A percentile compares a stretch with the other conserved stretches of the same genome.
Evolutionary conservation across 2,888 invertebrate genomes (phyloP).

Genomic region (Crematogaster levior): DNA sequence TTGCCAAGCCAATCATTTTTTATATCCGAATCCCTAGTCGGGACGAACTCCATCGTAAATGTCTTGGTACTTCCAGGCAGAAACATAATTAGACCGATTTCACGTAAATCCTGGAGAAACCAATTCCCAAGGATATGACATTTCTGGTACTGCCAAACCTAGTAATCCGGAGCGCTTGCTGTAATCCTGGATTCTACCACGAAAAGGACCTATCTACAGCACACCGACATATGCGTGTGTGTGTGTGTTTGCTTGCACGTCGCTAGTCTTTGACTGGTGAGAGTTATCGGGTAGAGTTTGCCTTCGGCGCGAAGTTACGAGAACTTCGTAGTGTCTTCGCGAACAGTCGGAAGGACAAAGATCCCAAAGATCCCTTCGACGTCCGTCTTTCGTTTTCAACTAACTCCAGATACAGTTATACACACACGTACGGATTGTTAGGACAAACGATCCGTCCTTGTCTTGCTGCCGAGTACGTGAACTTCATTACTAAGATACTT

Average conservation of each 20-base stretch:
- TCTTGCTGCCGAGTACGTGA: not conserved
- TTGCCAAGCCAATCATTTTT: constrained; percentile 38
- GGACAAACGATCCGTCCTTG: not conserved
- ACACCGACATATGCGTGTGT: constrained; percentile 40
- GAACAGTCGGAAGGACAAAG: constrained; percentile 53
- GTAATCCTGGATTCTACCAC: constrained; percentile 68
- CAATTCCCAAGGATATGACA: constrained; percentile 72
- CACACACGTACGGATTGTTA: constrained; percentile 22
- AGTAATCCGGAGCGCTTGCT: constrained; percentile 74
- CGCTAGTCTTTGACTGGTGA: constrained; percentile 37
- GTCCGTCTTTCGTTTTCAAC: constrained; percentile 46
- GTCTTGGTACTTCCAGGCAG: constrained; percentile 51
- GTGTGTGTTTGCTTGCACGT: constrained; percentile 56
- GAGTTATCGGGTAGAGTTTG: constrained; percentile 77
- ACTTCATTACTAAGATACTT: constrained; percentile 25
- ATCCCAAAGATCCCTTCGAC: constrained; percentile 17
- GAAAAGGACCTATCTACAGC: constrained; percentile 57
- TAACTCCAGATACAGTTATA: not conserved
- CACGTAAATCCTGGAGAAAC: constrained; percentile 65
- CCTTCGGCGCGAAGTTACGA: constrained; percentile 79
- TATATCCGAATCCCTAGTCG: not conserved
- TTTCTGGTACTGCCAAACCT: constrained; percentile 60
- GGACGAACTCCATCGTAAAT: constrained; percentile 29
- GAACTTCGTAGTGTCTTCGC: constrained; percentile 57
- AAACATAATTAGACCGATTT: constrained; percentile 70